Evolutionary conservation across 2,797 vertebrate species (phyloP).

Genomic region (Crocidura indochinensis): DNA sequence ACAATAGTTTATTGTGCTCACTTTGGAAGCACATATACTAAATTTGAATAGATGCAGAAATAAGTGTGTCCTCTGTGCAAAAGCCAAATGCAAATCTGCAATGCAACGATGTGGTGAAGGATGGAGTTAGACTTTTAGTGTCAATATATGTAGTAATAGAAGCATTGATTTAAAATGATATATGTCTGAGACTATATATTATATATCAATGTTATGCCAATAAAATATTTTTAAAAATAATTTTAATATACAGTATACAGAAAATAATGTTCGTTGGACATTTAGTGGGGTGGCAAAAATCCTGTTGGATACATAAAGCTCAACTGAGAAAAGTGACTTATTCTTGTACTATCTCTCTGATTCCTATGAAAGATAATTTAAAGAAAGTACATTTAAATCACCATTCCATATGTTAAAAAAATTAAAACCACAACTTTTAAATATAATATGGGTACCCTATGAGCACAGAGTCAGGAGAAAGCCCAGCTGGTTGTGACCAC

Average conservation of each 20-base stretch:
- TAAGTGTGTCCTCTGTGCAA: neutral
- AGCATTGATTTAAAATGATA: neutral
- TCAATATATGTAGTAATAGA: neutral
- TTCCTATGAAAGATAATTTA: too few relatives aligned
- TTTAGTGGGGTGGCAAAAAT: slow-evolving; percentile 14
- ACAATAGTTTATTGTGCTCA: neutral
- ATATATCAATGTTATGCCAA: neutral
- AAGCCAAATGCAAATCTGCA: neutral
- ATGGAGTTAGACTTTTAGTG: neutral
- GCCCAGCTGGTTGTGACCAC: too few relatives aligned
- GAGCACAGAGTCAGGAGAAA: too few relatives aligned
- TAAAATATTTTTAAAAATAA: slow-evolving; percentile 37
- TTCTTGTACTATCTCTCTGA: too few relatives aligned
- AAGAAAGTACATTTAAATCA: too few relatives aligned
- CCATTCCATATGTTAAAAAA: too few relatives aligned
- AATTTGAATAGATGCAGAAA: neutral
- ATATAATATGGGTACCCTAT: too few relatives aligned
- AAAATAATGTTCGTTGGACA: slow-evolving; percentile 28
- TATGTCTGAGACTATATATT: neutral
- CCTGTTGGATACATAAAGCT: neutral
- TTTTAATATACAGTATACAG: neutral
- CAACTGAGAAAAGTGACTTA: slow-evolving; percentile 10
- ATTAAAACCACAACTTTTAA: too few relatives aligned
- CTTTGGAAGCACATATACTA: neutral
- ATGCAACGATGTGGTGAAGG: neutral